Evolutionary conservation across 2,888 invertebrate species (phyloP), one percentile per base, ranked within the genome.

Genomic region (Drosophila falleni): DNA sequence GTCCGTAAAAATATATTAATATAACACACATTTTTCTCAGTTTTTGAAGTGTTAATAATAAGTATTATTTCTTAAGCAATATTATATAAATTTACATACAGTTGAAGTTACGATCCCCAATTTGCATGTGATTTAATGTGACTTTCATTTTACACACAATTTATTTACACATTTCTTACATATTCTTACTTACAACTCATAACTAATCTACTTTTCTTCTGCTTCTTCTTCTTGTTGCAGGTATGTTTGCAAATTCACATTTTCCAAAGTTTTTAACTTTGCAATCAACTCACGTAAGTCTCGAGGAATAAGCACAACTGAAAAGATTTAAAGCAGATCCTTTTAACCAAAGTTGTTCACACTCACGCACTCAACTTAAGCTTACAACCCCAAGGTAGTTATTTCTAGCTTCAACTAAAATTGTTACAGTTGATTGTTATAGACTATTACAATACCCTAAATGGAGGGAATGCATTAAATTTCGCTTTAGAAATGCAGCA

Each of bases 141-240:
- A 42, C 15, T 2, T 11, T 42, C 23, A 3, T 0, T 23, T 23
- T 13, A 6, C 19, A 6, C 19, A 23, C 44, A 23, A 23, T 44
- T 23, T 44, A 23, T 44, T 44, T 23, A 13, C 23, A 44, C 23
- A 5, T 44, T 13, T 23, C 13, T 8, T 51, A 37, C 10, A 5
- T n/a, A 19, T n/a, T 13, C 13, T 19, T 19, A 42, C 16, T 31
- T 42, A 11, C n/a, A 37, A 23, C 16, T 51, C 26, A 13, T 29
- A 31, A 41, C 4, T 60, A 50, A 50, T 54, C 5, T 9, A 26
- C 4, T 5, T 35, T 19, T 49, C 46, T 15, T 49, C 49, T n/a
- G 55, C 33, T 50, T 84, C 49, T n/a, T 58, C 33, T 50, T 84
- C 10, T 82, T 51, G 8, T 87, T 87, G 4, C 78, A 83, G 88